Evolutionary conservation across 2,797 vertebrate genomes (phyloP), one percentile per base, ranked within the genome.

Genomic region (Alexandromys oeconomus): DNA sequence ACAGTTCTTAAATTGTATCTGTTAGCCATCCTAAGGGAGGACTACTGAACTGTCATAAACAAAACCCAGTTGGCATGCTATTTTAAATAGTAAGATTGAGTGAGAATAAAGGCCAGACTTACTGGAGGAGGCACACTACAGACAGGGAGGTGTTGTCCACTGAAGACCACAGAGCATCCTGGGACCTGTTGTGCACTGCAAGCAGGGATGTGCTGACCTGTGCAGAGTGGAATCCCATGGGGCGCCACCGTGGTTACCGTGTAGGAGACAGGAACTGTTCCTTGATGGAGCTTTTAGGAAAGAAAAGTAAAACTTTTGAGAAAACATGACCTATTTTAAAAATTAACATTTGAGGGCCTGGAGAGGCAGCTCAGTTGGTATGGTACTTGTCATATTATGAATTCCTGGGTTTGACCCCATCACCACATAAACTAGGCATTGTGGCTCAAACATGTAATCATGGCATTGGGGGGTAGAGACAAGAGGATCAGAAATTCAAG

Each of bases 91-190:
- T 71, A n/a, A 77, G 87, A 96, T 5, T 7, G 67, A 90, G 3
- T 29, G 14, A 91, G 61, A 79, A 85, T 23, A 81, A 7, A 93
- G 85, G 92, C 37, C 2, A 51, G 63, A 99, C 99, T 99, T 98
- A 99, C 99, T 15, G 99, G 98, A 76, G 99, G 98, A 93, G 99
- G 98, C 97, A 99, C 99, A 97, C 98, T 98, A 98, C 99, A 99
- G 97, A 99, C 99, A 87, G 99, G 99, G 98, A 99, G 99, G 97
- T 99, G 99, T 97, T 99, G 99, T 96, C 99, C 99, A 96, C 99
- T 99, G 98, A 99, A 99, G 97, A 99, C 99, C 97, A 99, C 99
- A 34, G 99, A 99, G 98, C 99, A 99, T 73, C 99, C 98, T 6
- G 99, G 99, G 93, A 99, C 99, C 97, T 99, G 99, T 91, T 99